A percentile compares a stretch with the other conserved stretches of the same genome.
Conservation (phyloP, 1,140 invertebrate genomes). For the Drosophila neocordata region DNA sequence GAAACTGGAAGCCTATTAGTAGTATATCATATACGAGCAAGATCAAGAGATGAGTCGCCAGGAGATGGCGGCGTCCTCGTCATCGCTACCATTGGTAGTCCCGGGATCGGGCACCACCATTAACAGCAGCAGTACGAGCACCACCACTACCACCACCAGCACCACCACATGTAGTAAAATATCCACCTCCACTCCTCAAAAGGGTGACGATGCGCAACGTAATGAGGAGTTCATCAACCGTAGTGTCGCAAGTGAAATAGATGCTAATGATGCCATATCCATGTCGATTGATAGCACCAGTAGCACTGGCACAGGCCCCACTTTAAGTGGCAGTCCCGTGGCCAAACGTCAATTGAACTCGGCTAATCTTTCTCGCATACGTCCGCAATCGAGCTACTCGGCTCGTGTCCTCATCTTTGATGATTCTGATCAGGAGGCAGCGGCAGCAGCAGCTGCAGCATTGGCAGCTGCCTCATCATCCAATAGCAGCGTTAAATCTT, state of each 20-base stretch:
- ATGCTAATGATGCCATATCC: constrained; percentile 46
- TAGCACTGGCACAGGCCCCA: constrained; percentile 29
- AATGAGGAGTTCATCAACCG: constrained; percentile 57
- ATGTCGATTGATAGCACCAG: constrained; percentile 54
- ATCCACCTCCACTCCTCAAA: constrained; percentile 74
- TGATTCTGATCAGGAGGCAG: constrained; percentile 76
- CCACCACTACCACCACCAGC: constrained; percentile 32
- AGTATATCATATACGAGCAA: constrained; percentile 30
- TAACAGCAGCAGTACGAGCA: constrained; percentile 18
- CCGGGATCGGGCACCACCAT: no score
- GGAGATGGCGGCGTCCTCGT: constrained; percentile 40
- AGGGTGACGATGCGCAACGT: constrained; percentile 40
- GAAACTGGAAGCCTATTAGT: constrained; percentile 45
- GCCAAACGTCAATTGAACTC: constrained; percentile 71
- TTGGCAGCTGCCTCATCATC: constrained; percentile 29
- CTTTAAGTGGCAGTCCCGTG: constrained; percentile 62
- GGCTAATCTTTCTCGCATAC: constrained; percentile 64
- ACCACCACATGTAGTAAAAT: constrained; percentile 60
- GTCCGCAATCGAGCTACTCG: constrained; percentile 79
- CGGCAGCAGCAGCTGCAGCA: constrained; percentile 31
- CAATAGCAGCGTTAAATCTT: constrained; percentile 39
- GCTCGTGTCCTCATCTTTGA: constrained; percentile 77
- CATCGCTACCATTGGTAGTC: constrained; percentile 6
- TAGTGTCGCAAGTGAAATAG: constrained; percentile 65
- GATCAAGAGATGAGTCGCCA: constrained; percentile 59